Conservation (phyloP, 2,113 vertebrate species). For the Procavia capensis region DNA sequence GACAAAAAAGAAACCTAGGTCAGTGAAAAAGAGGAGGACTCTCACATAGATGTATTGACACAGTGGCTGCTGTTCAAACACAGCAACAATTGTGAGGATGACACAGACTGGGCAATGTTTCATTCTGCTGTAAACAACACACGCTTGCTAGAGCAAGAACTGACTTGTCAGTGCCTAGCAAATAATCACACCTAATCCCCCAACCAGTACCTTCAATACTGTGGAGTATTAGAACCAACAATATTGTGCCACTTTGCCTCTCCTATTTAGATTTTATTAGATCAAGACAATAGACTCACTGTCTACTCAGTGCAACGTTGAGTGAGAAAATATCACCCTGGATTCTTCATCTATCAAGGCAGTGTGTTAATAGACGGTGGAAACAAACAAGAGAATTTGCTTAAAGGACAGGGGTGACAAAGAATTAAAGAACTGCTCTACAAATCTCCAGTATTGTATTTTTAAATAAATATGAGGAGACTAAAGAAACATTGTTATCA, state of each 20-base stretch:
- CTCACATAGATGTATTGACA: too few relatives aligned
- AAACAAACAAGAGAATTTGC: not conserved
- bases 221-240: not conserved
- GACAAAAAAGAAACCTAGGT: not conserved
- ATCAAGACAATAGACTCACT: not conserved
- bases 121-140: too few relatives aligned
- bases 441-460: not conserved
- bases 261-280: not conserved
- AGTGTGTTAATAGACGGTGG: not conserved
- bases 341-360: not conserved
- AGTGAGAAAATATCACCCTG: not conserved
- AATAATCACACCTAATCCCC: not conserved
- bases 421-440: not conserved
- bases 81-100: too few relatives aligned
- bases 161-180: too few relatives aligned
- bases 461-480: not conserved
- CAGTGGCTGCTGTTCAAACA: too few relatives aligned
- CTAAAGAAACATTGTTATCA: not conserved
- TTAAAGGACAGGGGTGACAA: not conserved
- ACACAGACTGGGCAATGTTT: too few relatives aligned
- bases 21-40: too few relatives aligned
- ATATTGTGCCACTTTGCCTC: not conserved
- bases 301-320: not conserved
- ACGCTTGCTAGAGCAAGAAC: too few relatives aligned
- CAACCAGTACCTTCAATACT: not conserved